Conservation (phyloP, 1,140 invertebrate genomes). For the Drosophila ficusphila region DNA sequence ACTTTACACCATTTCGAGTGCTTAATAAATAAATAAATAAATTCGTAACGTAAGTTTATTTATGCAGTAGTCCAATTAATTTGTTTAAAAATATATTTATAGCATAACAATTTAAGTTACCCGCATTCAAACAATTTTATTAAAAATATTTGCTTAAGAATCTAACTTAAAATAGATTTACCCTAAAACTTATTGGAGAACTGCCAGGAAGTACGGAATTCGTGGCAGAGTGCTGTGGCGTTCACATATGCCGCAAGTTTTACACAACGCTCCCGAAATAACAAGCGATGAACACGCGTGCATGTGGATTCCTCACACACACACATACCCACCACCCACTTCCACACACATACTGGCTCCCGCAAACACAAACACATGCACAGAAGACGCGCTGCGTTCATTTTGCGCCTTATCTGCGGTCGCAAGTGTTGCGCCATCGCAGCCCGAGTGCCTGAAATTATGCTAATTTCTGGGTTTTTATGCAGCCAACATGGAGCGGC, state of each 20-base stretch:
- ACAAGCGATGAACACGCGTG: conserved; percentile 54
- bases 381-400: conserved; percentile 60
- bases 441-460: conserved; percentile 70
- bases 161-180: no score
- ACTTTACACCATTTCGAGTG: no score
- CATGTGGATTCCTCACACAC: conserved; percentile 15
- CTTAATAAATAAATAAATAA: no score
- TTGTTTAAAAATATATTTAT: no score
- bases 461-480: conserved; percentile 78
- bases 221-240: not conserved
- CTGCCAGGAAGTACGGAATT: not conserved
- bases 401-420: conserved; percentile 76
- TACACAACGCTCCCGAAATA: conserved; percentile 54
- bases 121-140: no score
- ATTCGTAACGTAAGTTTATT: no score
- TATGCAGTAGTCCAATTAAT: no score
- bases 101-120: no score
- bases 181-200: no score
- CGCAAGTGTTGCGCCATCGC: conserved; percentile 69
- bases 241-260: conserved; percentile 52
- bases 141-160: not conserved
- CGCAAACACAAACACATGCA: conserved; percentile 13
- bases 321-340: not conserved
- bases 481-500: conserved; percentile 60
- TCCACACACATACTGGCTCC: conserved; percentile 11